phyloP scores from a whole-genome alignment of 1,140 invertebrate species.

The Myzus persicae region DNA sequence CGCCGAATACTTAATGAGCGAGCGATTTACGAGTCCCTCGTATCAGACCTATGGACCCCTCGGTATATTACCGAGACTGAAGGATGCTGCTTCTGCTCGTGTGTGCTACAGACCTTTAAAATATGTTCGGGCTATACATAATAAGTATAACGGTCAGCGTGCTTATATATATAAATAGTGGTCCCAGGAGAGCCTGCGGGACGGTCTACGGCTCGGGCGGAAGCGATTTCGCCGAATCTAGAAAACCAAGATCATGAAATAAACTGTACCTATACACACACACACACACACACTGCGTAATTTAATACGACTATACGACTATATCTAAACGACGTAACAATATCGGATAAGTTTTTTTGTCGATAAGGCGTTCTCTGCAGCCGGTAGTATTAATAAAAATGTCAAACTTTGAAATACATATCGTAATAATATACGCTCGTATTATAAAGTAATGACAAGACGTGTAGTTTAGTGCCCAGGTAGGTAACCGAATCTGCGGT shows the following conservation, averaged over 20 bases:
- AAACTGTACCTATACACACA: not conserved
- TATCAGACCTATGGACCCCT: constrained; percentile 18
- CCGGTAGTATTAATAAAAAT: too few relatives aligned
- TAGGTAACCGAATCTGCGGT: not conserved
- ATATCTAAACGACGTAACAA: not conserved
- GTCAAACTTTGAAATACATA: too few relatives aligned
- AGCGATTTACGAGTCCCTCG: constrained; percentile 45
- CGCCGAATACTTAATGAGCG: constrained; percentile 50
- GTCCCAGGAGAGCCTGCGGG: not conserved
- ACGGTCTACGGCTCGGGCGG: not conserved
- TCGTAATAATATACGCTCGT: too few relatives aligned
- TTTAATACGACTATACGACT: not conserved
- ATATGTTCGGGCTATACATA: constrained; percentile 2
- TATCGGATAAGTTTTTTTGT: too few relatives aligned
- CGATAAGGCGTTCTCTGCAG: too few relatives aligned
- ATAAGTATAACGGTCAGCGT: constrained; percentile 15
- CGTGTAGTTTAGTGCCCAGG: too few relatives aligned
- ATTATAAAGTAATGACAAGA: too few relatives aligned
- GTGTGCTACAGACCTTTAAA: constrained; percentile 15
- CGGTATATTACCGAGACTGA: not conserved
- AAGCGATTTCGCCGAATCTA: not conserved
- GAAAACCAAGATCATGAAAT: not conserved
- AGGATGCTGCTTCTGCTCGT: not conserved
- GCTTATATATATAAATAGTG: not conserved
- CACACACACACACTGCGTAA: not conserved